A percentile compares a stretch with the other conserved stretches of the same genome.
phyloP scores from a whole-genome alignment of 2,113 vertebrate genomes.

The Eolophus roseicapilla region DNA sequence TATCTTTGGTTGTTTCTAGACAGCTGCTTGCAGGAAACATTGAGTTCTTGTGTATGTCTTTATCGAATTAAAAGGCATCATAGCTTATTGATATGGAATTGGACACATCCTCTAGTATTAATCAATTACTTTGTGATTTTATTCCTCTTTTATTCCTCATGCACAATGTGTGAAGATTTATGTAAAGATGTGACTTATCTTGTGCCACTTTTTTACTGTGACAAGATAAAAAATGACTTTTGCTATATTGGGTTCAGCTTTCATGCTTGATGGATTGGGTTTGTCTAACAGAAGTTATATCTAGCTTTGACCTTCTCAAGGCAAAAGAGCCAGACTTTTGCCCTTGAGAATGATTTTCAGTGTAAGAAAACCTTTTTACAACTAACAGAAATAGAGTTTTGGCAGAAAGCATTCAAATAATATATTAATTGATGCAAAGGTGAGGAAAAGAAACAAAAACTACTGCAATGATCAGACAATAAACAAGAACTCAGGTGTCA shows the following conservation, averaged over 20 bases:
- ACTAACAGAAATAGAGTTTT: background rate
- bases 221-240: conserved; percentile 72
- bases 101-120: conserved; percentile 9
- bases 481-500: background rate
- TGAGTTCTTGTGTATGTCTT: background rate
- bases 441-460: background rate
- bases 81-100: conserved; percentile 40
- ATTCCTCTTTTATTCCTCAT: conserved; percentile 11
- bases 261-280: conserved; percentile 71
- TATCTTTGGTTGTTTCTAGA: background rate
- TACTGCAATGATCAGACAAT: background rate
- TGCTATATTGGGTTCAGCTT: conserved; percentile 69
- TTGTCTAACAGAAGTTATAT: conserved; percentile 63
- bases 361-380: background rate
- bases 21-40: background rate
- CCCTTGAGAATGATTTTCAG: conserved; percentile 34
- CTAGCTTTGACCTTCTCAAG: conserved; percentile 42
- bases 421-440: background rate
- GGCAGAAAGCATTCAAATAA: background rate
- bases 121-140: conserved; percentile 46
- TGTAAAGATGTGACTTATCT: conserved; percentile 20
- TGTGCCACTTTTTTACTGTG: conserved; percentile 48
- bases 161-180: conserved; percentile 70
- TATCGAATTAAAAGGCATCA: conserved; percentile 51
- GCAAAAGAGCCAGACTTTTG: conserved; percentile 44